A percentile compares a stretch with the other conserved stretches of the same genome.
Evolutionary conservation across 2,797 vertebrate species (phyloP).

Genomic region (Eremophila alpestris): DNA sequence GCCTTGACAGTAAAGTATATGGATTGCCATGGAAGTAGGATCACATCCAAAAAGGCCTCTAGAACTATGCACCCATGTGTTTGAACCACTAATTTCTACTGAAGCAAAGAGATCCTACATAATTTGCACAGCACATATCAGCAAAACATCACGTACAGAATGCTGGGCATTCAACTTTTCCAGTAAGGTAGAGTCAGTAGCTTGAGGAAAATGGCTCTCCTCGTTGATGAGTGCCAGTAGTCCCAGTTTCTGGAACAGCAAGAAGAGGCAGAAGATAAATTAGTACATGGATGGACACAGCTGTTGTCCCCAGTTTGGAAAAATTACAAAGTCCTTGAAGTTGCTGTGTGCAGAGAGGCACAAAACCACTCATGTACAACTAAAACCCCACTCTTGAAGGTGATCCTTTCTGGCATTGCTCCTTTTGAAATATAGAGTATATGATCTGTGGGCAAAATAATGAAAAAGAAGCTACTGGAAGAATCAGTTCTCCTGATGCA

Average conservation of each 20-base stretch:
- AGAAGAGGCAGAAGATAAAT: not conserved
- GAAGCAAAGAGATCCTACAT: not conserved
- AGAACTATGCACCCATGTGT: not conserved
- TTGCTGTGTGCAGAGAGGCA: not conserved
- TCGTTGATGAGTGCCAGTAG: constrained; percentile 95
- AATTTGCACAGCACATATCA: not conserved
- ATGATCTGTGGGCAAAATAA: not conserved
- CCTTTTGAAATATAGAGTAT: not conserved
- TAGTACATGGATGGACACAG: not conserved
- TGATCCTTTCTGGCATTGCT: not conserved
- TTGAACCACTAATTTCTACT: not conserved
- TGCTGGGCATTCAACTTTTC: constrained; percentile 94
- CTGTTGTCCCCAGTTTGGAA: not conserved
- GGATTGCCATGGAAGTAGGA: not conserved
- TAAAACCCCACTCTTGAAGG: not conserved
- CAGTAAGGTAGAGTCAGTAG: constrained; percentile 90
- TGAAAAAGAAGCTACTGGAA: not conserved
- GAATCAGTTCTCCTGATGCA: not conserved
- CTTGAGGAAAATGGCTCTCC: constrained; percentile 98
- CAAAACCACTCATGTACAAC: not conserved
- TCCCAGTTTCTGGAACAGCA: constrained; percentile 88
- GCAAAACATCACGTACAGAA: constrained; percentile 78
- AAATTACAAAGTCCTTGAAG: not conserved
- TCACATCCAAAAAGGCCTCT: not conserved
- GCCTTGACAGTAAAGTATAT: not conserved